Evolutionary conservation across 1,140 invertebrate species (phyloP), one percentile per base, ranked within the genome.

Genomic region (Procambarus virginalis): DNA sequence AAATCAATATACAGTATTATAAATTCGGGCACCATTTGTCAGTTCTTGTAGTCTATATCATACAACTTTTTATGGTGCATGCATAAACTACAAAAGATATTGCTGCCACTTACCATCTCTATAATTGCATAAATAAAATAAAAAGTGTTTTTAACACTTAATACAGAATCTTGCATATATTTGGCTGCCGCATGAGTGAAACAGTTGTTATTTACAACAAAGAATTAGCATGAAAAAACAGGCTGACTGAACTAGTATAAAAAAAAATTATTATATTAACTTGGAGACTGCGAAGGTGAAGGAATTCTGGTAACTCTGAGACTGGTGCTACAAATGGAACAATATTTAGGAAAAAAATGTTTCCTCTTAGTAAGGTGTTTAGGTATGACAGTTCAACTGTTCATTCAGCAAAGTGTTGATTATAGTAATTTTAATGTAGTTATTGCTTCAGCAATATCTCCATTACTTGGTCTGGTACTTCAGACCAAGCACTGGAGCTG

Each of bases 361-460:
- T 58, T 46, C 5, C 34, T 51, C 60, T 60, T 48, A 51, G 10
- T 46, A 12, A 22, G 17, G 45, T 45, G 34, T 58, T 14, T 8
- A 34, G 20, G 51, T 51, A 51, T 81, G 79, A 60, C 17, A 45
- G 79, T 14, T 22, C 51, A 81, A 60, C 55, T 60, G 60, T 60
- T 17, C 46, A 81, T 60, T 60, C 10, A 9, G 9, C 20, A 17
- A 12, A 55, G 17, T 51, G 5, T 79, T 79, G n/a, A 79, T 10
- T n/a, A 55, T 79, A 55, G 78, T 79, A 49, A 55, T 79, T 78
- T 79, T 81, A 64, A 34, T 34, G 34, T 34, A 34, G 34, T 34
- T 34, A 34, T 34, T 34, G 34, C 34, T 34, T 34, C 34, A 34
- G 34, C 34, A 34, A 34, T 34, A 34, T 34, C 34, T 34, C 34